phyloP scores from a whole-genome alignment of 2,113 vertebrate species.

The Lophius piscatorius region DNA sequence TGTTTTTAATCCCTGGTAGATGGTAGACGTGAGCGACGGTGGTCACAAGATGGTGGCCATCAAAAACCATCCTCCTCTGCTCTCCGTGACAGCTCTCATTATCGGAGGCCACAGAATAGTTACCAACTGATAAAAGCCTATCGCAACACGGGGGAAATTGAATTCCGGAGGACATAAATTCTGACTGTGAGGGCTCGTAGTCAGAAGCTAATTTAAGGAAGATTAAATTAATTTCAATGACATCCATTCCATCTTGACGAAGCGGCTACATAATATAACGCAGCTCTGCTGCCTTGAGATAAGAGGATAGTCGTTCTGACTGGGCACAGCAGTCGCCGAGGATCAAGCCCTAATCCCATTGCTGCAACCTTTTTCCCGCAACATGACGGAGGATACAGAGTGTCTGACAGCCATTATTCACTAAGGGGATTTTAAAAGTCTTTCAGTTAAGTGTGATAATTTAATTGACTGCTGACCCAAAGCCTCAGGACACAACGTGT shows the following conservation, averaged over 20 bases:
- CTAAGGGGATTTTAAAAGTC: slow-evolving; percentile 70
- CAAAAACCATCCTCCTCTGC: slow-evolving; percentile 58
- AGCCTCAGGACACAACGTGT: slow-evolving; percentile 67
- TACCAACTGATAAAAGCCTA: slow-evolving; percentile 79
- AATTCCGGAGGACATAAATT: slow-evolving; percentile 88
- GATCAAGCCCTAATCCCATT: slow-evolving; percentile 76
- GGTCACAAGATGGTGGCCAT: slow-evolving; percentile 72
- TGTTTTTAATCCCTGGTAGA: slow-evolving; percentile 7
- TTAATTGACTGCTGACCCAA: slow-evolving; percentile 77
- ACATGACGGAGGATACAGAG: slow-evolving; percentile 67
- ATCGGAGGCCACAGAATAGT: slow-evolving; percentile 70
- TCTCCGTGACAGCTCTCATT: slow-evolving; percentile 75
- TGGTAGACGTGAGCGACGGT: slow-evolving; percentile 39
- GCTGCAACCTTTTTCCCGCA: slow-evolving; percentile 68
- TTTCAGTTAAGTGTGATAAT: slow-evolving; percentile 73
- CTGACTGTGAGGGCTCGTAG: slow-evolving; percentile 69
- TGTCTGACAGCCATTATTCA: slow-evolving; percentile 74
- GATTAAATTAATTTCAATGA: slow-evolving; percentile 97
- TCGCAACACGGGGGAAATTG: slow-evolving; percentile 87
- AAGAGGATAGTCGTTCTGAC: slow-evolving; percentile 73
- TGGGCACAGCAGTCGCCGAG: slow-evolving; percentile 65
- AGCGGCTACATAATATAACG: slow-evolving; percentile 73
- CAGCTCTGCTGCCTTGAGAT: slow-evolving; percentile 77
- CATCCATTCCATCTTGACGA: slow-evolving; percentile 85
- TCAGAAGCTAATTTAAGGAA: slow-evolving; percentile 94